Conservation (phyloP, 2,888 invertebrate species). For the Acleris holmiana region DNA sequence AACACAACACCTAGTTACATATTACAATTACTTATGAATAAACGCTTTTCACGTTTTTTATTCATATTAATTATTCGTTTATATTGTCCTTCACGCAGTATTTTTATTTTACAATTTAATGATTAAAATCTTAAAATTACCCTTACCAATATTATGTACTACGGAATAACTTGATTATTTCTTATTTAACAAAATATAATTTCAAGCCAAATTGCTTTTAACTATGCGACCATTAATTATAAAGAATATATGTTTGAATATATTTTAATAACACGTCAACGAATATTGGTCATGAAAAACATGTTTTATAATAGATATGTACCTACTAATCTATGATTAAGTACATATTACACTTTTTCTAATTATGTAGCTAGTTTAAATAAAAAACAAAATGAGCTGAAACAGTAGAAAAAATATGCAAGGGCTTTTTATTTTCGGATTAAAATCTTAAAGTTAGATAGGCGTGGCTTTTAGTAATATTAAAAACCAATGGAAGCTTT, state of each 20-base stretch:
- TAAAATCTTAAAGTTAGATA: too few relatives aligned
- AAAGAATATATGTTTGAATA: conserved; percentile 10
- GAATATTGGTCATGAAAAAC: conserved; percentile 43
- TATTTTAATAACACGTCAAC: conserved; percentile 40
- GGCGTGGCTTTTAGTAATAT: too few relatives aligned
- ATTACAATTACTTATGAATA: conserved; percentile 7
- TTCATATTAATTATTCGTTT: conserved; percentile 43
- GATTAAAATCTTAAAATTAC: conserved; percentile 21
- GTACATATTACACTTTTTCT: not conserved
- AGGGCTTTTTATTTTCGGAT: too few relatives aligned
- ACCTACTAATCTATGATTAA: not conserved
- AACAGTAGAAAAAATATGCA: too few relatives aligned
- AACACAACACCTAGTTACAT: conserved; percentile 40
- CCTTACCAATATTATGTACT: conserved; percentile 3
- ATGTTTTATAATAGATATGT: not conserved
- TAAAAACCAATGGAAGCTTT: too few relatives aligned
- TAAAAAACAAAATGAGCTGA: too few relatives aligned
- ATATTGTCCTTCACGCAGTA: conserved; percentile 72
- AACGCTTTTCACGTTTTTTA: conserved; percentile 14
- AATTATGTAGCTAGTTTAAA: not conserved
- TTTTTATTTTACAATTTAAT: conserved; percentile 44
- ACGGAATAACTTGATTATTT: conserved; percentile 14
- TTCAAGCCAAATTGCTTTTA: not conserved
- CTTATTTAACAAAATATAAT: not conserved
- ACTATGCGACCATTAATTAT: conserved; percentile 14